A percentile compares a stretch with the other conserved stretches of the same genome.
These are phyloP conservation scores for Cardiocondyla obscurior DNA, from an alignment of 1,140 invertebrate genomes.

Conservation along the genomic window DNA sequence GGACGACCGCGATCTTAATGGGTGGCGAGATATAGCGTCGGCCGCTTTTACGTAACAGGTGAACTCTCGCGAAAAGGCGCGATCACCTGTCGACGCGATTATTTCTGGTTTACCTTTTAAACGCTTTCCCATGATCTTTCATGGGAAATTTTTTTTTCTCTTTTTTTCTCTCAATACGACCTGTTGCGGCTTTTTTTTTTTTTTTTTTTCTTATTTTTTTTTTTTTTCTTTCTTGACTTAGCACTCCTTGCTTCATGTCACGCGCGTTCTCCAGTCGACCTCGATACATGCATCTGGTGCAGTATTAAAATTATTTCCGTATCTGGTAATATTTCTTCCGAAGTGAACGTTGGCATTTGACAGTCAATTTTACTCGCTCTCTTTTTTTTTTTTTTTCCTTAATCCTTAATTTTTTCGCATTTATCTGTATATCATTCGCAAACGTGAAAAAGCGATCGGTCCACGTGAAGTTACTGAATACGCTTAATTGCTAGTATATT, in stretches of 20 bases:
- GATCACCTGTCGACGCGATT: background rate
- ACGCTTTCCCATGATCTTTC: background rate
- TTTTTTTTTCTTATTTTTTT: background rate
- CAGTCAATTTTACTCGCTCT: conserved; percentile 7
- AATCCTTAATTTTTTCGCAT: background rate
- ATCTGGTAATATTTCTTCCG: conserved; percentile 17
- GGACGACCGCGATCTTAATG: background rate
- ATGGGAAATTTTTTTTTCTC: background rate
- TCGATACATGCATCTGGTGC: conserved; percentile 14
- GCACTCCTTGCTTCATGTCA: background rate
- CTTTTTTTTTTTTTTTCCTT: background rate
- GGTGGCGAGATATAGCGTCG: background rate
- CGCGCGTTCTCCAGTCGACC: background rate
- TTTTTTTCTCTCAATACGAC: background rate
- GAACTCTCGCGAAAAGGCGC: too few relatives aligned
- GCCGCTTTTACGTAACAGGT: background rate
- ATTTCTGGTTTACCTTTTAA: background rate
- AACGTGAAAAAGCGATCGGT: background rate
- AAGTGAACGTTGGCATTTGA: background rate
- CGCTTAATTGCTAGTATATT: conserved; percentile 5
- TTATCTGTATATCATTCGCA: background rate
- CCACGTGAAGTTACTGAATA: background rate
- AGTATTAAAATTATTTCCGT: conserved; percentile 1
- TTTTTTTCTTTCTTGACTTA: background rate
- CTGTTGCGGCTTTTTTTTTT: background rate